These are phyloP conservation scores for Tenodera sinensis DNA, from an alignment of 2,888 invertebrate genomes.

Conservation along the genomic window DNA sequence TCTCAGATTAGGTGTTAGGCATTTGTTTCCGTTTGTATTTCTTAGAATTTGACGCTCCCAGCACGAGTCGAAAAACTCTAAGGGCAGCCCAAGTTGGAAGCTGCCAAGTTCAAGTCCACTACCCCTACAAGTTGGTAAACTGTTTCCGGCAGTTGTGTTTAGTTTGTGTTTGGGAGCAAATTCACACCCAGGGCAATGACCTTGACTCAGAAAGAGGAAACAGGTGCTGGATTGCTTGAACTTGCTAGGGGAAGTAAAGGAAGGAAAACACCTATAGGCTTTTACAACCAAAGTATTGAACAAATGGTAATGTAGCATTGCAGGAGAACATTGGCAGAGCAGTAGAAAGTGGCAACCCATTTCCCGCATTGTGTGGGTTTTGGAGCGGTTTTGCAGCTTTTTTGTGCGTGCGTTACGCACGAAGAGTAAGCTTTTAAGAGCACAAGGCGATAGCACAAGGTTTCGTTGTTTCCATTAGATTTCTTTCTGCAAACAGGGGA, in stretches of 20 bases:
- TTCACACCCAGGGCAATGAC: not conserved
- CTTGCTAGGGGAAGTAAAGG: not conserved
- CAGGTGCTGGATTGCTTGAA: not conserved
- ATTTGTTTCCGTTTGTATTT: too few species aligned
- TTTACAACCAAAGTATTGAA: not conserved
- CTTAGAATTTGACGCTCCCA: too few species aligned
- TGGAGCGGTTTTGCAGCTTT: not conserved
- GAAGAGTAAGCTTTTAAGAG: not conserved
- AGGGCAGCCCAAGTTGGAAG: not conserved
- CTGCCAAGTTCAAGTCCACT: not conserved
- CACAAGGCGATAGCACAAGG: not conserved
- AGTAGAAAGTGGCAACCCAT: not conserved
- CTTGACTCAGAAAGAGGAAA: not conserved
- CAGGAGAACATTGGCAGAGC: not conserved
- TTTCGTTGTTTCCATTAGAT: not conserved
- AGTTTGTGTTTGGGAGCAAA: not conserved
- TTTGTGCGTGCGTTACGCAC: not conserved
- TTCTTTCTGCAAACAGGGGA: not conserved
- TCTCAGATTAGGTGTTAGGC: too few species aligned
- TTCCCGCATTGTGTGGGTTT: not conserved
- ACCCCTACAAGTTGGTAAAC: not conserved
- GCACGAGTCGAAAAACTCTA: not conserved
- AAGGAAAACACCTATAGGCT: not conserved
- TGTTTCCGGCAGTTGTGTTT: not conserved
- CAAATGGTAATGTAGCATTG: not conserved